Base-by-base conservation (phyloP, 2,888 invertebrate species). In the Ophion costatus region DNA sequence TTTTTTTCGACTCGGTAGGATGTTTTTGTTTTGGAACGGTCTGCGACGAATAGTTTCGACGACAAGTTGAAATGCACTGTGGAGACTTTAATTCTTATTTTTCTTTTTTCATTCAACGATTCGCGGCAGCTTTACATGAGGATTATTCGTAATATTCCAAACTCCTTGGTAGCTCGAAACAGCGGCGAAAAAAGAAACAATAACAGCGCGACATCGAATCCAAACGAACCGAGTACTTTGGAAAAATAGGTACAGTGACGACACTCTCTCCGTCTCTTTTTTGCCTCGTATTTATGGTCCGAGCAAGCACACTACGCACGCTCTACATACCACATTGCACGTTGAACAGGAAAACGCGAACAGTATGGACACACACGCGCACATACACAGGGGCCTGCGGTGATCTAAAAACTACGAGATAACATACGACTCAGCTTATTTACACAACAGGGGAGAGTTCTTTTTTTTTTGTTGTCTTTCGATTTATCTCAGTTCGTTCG, bases 341-440 rank as follows among this genome's bases (percentile, higher is more conserved):
- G 76, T 45, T 76, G 77, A 61, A 56, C 38, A 74, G 67, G 80
- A 74, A 82, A 83, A 80, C 74, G 77, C 59, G 69, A 66, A 77
- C 64, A 75, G 59, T 57, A 45, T 42, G 38, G 69, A 64, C 56
- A 75, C 71, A 42, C 63, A 71, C 67, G 63, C 66, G 45, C 73
- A 24, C 61, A 38, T 6, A 77, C 66, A 80, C 76, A 73, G 67
- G 78, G 42, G 80, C 73, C 71, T 84, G 83, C 66, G 67, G 17
- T 14, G 11, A 64, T 57, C 67, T 84, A 81, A 29, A 24, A 81
- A 67, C 80, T 84, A 84, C 73, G 42, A 80, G 71, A 76, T 82
- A 71, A 82, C 77, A 85, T 73, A 82, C 71, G 61, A 69, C n/a
- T 80, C 77, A 64, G 80, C 22, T 81, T 86, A 83, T 86, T 85